Evolutionary conservation across 2,888 invertebrate genomes (phyloP).

Genomic region (Heliothis peltigera): DNA sequence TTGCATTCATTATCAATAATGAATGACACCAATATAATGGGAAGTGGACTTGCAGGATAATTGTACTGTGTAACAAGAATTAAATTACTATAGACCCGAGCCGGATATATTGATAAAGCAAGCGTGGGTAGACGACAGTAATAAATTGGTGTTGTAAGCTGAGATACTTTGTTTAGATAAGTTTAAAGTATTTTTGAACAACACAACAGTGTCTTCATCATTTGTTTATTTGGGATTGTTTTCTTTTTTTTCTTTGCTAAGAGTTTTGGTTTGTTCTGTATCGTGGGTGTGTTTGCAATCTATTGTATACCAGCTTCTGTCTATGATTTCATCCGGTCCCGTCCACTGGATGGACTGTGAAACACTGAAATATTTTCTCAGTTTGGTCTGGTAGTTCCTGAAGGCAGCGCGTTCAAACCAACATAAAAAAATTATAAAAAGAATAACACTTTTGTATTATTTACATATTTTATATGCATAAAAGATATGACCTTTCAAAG

Average conservation of each 20-base stretch:
- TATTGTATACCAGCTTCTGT: too few species aligned
- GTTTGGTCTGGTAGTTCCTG: too few species aligned
- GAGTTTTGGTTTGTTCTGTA: neutral
- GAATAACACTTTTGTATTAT: too few species aligned
- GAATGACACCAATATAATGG: constrained; percentile 60
- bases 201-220: constrained; percentile 12
- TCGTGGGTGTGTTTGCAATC: neutral
- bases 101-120: constrained; percentile 56
- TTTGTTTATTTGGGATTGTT: neutral
- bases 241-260: constrained; percentile 10
- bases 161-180: constrained; percentile 17
- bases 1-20: constrained; percentile 59
- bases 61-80: constrained; percentile 51
- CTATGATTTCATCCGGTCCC: too few species aligned
- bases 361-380: too few species aligned
- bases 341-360: too few species aligned
- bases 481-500: too few species aligned
- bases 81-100: constrained; percentile 47
- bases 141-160: constrained; percentile 22
- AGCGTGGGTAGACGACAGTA: constrained; percentile 41
- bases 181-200: constrained; percentile 29
- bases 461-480: too few species aligned
- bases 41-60: constrained; percentile 63
- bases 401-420: too few species aligned
- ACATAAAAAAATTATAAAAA: too few species aligned